phyloP scores from a whole-genome alignment of 2,113 vertebrate species.

The Bostrychus sinensis region DNA sequence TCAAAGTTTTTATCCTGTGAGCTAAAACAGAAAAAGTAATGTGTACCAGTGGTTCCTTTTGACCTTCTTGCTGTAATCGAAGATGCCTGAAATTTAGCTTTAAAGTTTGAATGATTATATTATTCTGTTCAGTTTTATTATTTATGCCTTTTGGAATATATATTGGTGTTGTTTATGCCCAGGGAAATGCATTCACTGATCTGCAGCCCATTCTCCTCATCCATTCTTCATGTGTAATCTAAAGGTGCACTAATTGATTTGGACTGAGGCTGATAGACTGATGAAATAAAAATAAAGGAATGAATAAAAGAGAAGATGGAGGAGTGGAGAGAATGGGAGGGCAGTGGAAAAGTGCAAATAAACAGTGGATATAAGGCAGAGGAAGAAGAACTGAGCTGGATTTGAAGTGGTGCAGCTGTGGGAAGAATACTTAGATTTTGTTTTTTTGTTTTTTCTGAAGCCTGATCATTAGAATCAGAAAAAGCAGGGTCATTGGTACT shows the following conservation, averaged over 20 bases:
- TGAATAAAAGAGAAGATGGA: constrained; percentile 42
- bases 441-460: too few species aligned
- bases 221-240: constrained; percentile 56
- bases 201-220: too few species aligned
- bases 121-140: neutral
- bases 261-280: constrained; percentile 59
- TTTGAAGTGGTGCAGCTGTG: too few species aligned
- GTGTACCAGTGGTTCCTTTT: too few species aligned
- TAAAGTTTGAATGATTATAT: neutral
- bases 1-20: too few species aligned
- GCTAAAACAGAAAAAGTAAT: too few species aligned
- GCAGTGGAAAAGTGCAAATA: neutral
- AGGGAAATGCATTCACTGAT: neutral
- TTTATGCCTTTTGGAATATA: neutral
- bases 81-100: neutral
- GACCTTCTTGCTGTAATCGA: neutral
- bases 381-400: too few species aligned
- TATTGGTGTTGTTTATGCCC: neutral
- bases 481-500: too few species aligned
- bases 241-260: constrained; percentile 62
- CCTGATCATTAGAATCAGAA: too few species aligned
- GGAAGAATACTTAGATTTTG: too few species aligned
- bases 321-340: constrained; percentile 3
- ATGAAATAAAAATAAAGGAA: constrained; percentile 71
- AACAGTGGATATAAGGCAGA: constrained; percentile 14